Percentiles rank a stretch among this genome's conserved stretches.
Evolutionary conservation across 2,888 invertebrate genomes (phyloP).

Genomic region (Nomada lathburiana): DNA sequence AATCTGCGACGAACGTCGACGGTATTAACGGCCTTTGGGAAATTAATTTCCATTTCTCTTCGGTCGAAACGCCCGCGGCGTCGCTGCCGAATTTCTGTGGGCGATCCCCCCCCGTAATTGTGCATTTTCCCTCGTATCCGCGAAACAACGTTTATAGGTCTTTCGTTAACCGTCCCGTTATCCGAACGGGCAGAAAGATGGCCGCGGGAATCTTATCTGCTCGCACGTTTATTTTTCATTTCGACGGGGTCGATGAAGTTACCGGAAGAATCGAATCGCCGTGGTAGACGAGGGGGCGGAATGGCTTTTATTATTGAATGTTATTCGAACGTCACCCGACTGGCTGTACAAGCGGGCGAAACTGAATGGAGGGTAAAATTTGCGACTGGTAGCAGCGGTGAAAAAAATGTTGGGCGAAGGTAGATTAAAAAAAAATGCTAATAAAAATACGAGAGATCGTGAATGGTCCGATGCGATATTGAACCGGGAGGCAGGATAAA

Average conservation of each 20-base stretch:
- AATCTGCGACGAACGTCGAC: constrained; percentile 19
- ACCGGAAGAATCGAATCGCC: background rate
- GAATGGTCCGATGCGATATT: background rate
- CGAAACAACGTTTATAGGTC: constrained; percentile 1
- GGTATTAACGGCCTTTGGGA: constrained; percentile 50
- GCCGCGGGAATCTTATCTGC: background rate
- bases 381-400: background rate
- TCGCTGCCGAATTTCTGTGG: constrained; percentile 26
- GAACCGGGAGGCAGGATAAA: constrained; percentile 68
- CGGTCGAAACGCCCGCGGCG: background rate
- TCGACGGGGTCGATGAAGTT: background rate
- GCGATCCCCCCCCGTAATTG: background rate
- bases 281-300: background rate
- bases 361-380: background rate
- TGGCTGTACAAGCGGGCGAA: constrained; percentile 18
- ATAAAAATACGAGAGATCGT: background rate
- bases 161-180: constrained; percentile 6
- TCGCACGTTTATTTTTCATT: background rate
- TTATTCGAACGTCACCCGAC: constrained; percentile 20
- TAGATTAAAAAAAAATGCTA: background rate
- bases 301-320: constrained; percentile 10
- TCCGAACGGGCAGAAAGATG: background rate
- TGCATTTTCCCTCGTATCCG: background rate
- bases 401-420: background rate
- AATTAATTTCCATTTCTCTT: constrained; percentile 35